A percentile compares a stretch with the other conserved stretches of the same genome.
Conservation (phyloP, 1,140 invertebrate species). For the Cotesia glomerata region DNA sequence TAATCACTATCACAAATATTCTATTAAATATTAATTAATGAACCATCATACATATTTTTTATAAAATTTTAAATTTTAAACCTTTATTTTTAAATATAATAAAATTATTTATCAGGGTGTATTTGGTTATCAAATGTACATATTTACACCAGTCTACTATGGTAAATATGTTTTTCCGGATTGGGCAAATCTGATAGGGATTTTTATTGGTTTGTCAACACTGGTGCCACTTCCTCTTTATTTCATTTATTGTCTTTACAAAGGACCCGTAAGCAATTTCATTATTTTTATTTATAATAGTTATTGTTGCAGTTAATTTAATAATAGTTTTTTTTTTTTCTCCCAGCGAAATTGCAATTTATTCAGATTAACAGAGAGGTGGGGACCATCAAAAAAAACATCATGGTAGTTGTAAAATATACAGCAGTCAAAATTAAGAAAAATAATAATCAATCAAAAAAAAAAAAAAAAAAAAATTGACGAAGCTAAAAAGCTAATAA, state of each 20-base stretch:
- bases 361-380: conserved; percentile 48
- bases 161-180: conserved; percentile 70
- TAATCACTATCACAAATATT: too few relatives aligned
- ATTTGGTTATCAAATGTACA: conserved; percentile 72
- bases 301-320: not conserved
- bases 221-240: conserved; percentile 69
- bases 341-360: conserved; percentile 49
- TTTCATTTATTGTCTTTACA: conserved; percentile 60
- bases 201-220: conserved; percentile 72
- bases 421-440: not conserved
- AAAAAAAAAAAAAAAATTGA: not conserved
- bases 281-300: too few relatives aligned
- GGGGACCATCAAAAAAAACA: conserved; percentile 43
- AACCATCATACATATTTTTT: too few relatives aligned
- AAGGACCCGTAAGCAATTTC: conserved; percentile 61
- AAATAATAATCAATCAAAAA: not conserved
- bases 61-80: too few relatives aligned
- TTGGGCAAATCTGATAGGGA: conserved; percentile 73
- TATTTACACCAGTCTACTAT: conserved; percentile 67
- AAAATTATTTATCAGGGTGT: conserved; percentile 65
- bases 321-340: conserved; percentile 31
- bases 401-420: not conserved
- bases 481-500: not conserved
- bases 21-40: too few relatives aligned
- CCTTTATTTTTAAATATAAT: too few relatives aligned